Conservation (phyloP, 1,140 invertebrate species). For the Tetragonula clypearis region DNA sequence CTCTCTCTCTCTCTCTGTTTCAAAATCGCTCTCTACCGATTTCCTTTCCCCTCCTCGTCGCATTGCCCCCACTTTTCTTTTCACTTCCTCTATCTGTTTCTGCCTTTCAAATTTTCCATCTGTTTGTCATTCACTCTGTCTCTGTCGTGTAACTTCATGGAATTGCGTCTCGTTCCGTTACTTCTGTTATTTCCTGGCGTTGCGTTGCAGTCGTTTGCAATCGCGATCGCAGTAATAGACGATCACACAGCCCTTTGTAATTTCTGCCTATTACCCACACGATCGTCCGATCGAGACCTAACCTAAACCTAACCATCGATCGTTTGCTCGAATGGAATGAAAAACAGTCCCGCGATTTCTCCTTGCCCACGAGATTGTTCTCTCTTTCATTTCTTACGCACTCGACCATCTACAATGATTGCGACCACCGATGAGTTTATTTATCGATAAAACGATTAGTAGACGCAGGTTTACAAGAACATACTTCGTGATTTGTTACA, state of each 20-base stretch:
- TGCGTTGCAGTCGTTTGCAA: neutral
- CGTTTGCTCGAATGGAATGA: neutral
- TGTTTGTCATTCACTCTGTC: slow-evolving; percentile 16
- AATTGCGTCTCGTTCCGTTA: slow-evolving; percentile 9
- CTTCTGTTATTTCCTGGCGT: slow-evolving; percentile 18
- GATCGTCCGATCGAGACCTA: neutral
- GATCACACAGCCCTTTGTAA: neutral
- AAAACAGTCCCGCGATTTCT: neutral
- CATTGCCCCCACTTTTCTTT: neutral
- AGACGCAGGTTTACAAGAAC: neutral
- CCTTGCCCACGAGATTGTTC: neutral
- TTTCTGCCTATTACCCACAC: neutral
- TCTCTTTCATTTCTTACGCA: neutral
- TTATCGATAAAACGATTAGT: neutral
- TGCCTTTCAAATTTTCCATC: slow-evolving; percentile 35
- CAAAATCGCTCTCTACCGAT: slow-evolving; percentile 19
- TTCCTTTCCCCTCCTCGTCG: neutral
- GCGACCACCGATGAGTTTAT: neutral
- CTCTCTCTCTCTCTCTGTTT: neutral
- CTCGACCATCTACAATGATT: neutral
- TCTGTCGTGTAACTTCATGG: slow-evolving; percentile 16
- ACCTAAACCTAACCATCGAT: neutral
- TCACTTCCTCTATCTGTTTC: slow-evolving; percentile 41
- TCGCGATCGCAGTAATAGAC: neutral
- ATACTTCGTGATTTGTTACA: no score